phyloP scores from a whole-genome alignment of 2,888 invertebrate species.

The Labia minor region DNA sequence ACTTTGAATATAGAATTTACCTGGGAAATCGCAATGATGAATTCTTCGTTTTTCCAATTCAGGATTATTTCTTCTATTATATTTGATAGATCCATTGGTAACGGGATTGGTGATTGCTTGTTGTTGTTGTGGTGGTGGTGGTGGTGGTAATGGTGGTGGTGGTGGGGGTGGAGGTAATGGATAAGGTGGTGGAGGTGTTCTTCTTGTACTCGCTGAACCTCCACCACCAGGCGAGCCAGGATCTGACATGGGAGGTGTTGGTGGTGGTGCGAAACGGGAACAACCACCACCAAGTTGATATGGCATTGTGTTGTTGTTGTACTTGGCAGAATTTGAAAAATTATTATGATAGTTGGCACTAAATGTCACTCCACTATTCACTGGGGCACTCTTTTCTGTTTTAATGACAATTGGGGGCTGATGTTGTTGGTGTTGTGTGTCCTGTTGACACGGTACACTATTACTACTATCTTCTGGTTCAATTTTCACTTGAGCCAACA shows the following conservation, averaged over 20 bases:
- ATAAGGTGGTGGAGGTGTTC: conserved; percentile 66
- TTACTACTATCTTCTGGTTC: conserved; percentile 58
- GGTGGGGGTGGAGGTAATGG: conserved; percentile 24
- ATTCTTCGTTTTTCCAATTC: conserved; percentile 91
- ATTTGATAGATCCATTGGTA: conserved; percentile 45
- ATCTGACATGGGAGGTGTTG: conserved; percentile 80
- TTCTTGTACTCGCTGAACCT: conserved; percentile 40
- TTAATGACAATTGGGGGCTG: conserved; percentile 23
- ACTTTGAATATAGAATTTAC: no score
- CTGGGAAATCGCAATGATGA: conserved; percentile 92
- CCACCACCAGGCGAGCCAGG: conserved; percentile 71
- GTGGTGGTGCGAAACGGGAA: conserved; percentile 50
- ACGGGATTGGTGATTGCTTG: conserved; percentile 28
- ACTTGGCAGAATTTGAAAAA: conserved; percentile 18
- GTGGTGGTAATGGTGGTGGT: conserved; percentile 33
- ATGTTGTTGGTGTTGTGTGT: not conserved
- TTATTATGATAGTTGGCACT: not conserved
- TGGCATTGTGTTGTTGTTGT: conserved; percentile 28
- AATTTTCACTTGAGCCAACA: conserved; percentile 73
- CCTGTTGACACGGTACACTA: not conserved
- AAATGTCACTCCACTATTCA: conserved; percentile 27
- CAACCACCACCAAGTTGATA: conserved; percentile 28
- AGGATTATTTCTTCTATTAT: conserved; percentile 91
- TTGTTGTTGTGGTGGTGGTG: conserved; percentile 25
- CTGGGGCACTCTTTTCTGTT: conserved; percentile 26